Evolutionary conservation across 2,113 vertebrate species (phyloP), one percentile per base, ranked within the genome.

Genomic region (Halcyon senegalensis): DNA sequence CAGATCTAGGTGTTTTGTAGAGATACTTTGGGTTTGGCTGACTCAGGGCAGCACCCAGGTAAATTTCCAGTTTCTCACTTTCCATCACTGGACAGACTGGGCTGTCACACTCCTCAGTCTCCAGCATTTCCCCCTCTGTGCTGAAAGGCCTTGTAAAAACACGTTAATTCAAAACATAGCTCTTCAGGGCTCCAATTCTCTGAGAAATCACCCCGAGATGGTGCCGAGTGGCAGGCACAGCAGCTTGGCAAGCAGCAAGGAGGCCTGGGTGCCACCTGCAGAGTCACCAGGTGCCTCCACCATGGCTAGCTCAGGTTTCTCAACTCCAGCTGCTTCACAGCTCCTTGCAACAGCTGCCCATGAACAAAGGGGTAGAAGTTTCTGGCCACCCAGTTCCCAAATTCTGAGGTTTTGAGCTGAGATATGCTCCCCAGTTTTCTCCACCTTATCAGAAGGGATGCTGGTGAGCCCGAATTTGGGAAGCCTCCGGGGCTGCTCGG

Each of bases 21-120:
- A 68, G 80, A 84, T 84, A 14, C 74, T 79, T 64, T 0, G 3
- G 33, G 19, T 72, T 74, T 51, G 89, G 81, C 89, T 94, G 78
- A 89, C 74, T 84, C 87, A 64, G 89, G 89, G 74, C 28, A 35
- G 62, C 89, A 87, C 89, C 93, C 96, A 97, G 95, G 94, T 96
- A 82, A 23, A n/a, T 94, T 89, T 82, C 94, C 89, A 84, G 62
- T 63, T 89, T 48, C 69, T 78, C 43, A 70, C 64, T 94, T 91
- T 87, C 89, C 89, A 31, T 33, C 3, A 0, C 68, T 64, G 80
- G 64, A 13, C 76, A 75, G 51, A 58, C 87, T 19, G 59, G 90
- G 59, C 51, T 88, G 73, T 70, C 43, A 30, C 83, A 8, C 25
- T 79, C 43, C 30, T 39, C 13, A 0, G 18, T 25, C 84, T 70